Evolutionary conservation across 2,113 vertebrate genomes (phyloP).

Genomic region (Dasyurus viverrinus): DNA sequence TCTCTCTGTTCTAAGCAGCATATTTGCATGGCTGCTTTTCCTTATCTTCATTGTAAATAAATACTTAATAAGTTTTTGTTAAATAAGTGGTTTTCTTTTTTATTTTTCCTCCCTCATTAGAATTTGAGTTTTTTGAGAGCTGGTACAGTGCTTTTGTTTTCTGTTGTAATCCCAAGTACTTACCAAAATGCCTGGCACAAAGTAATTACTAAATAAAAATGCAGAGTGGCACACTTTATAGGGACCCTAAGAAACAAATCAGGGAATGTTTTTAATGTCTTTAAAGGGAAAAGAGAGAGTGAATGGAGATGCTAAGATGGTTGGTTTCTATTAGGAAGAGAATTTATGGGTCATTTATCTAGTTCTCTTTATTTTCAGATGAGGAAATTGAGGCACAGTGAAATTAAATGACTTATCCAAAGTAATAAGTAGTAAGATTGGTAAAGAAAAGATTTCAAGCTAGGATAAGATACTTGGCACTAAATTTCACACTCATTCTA

Average conservation of each 20-base stretch:
- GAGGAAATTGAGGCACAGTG: neutral
- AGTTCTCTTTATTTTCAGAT: neutral
- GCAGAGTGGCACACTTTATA: neutral
- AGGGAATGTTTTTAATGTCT: neutral
- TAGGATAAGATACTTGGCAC: neutral
- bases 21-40: neutral
- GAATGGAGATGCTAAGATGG: neutral
- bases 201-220: neutral
- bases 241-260: neutral
- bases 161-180: neutral
- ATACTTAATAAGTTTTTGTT: neutral
- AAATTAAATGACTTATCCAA: neutral
- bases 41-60: neutral
- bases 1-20: neutral
- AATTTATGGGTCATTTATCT: neutral
- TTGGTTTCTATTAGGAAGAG: neutral
- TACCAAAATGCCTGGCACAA: neutral
- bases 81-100: neutral
- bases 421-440: neutral
- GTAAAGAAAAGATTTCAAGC: neutral
- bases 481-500: neutral
- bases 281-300: neutral
- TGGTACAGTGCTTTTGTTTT: neutral
- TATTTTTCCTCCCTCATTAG: neutral
- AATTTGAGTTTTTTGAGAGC: neutral